A percentile compares a stretch with the other conserved stretches of the same genome.
These are phyloP conservation scores for Vireo altiloquus DNA, from an alignment of 2,113 vertebrate species.

Conservation along the genomic window DNA sequence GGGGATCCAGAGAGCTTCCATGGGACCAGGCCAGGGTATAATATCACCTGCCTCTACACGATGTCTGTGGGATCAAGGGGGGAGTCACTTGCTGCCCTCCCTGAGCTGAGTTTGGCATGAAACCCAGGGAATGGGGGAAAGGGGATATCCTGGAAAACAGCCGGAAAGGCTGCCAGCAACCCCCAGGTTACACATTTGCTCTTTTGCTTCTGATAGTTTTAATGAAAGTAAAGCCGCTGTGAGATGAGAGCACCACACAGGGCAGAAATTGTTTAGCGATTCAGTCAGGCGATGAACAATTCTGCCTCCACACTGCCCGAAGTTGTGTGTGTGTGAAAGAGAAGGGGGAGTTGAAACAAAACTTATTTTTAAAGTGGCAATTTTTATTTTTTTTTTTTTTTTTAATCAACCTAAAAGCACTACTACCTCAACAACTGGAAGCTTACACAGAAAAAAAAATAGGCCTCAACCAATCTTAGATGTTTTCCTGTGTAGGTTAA, in stretches of 20 bases:
- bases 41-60: neutral
- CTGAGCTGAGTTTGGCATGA: neutral
- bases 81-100: neutral
- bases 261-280: neutral
- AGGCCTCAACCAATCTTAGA: neutral
- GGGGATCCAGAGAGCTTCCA: neutral
- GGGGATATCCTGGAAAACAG: neutral
- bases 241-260: neutral
- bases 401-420: neutral
- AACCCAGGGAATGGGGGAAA: neutral
- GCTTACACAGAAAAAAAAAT: neutral
- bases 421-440: neutral
- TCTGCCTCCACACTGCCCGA: neutral
- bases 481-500: neutral
- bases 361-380: neutral
- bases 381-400: neutral
- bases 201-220: neutral
- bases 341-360: neutral
- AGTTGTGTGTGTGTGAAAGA: neutral
- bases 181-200: neutral
- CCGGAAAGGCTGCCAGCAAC: neutral
- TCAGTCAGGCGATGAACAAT: neutral
- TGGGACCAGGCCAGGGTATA: fast-evolving
- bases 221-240: neutral
- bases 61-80: neutral